Base-by-base conservation (phyloP, 2,888 invertebrate species). In the Spilosoma lubricipeda region DNA sequence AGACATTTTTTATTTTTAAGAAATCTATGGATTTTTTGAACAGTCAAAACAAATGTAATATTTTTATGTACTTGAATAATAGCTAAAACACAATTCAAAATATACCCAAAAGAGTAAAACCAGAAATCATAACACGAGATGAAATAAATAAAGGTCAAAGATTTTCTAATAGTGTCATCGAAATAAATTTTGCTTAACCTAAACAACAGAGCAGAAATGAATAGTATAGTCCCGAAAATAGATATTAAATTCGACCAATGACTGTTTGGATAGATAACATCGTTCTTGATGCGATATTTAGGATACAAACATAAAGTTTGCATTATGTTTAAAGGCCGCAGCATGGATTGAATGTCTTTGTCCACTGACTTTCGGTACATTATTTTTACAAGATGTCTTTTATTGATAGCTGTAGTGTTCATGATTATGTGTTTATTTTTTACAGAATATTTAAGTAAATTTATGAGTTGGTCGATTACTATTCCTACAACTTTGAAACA, bases 201-300 rank as follows among this genome's bases (percentile, higher is more conserved):
- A 18, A 13, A n/a, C 23, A 15, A 7, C 27, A 66, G 4, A 13
- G 23, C 18, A 5, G 1, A 63, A 23, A 56, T 64, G 13, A 42
- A 15, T 0, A 3, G 20, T 15, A 67, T 27, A 13, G 74, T 67
- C 9, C 23, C 75, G 23, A 59, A 18, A 2, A 78, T 18, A 3
- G 67, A 77, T 2, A 71, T 20, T 8, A 74, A 13, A 2, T 70
- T 77, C 0, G 67, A 27, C 0, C 67, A 33, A 0, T 33, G 15
- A 33, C 67, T 59, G 27, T 80, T 82, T 1, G 82, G 74, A 2
- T 75, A 75, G 8, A 86, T 78, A 1, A 75, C 66, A 63, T 83
- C 78, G 13, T 81, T 39, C 18, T 67, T 71, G n/a, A 85, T 79
- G 30, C 23, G 45, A 33, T 80, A 85, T 72, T 82, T 84, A 0